These are phyloP conservation scores for Zaprionus vittiger DNA, from an alignment of 1,140 invertebrate genomes.

Conservation along the genomic window DNA sequence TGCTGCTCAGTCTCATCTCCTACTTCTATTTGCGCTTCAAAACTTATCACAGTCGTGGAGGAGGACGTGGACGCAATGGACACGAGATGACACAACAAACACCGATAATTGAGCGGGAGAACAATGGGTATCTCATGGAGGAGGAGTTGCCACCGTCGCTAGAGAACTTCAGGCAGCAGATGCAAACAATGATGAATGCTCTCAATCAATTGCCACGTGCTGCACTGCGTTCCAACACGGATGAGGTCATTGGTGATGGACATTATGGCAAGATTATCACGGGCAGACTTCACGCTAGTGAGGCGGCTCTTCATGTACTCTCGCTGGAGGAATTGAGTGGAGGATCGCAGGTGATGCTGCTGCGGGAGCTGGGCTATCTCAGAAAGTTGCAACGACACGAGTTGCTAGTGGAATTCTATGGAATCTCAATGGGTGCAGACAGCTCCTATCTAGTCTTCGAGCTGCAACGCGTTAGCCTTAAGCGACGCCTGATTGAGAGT, in stretches of 20 bases:
- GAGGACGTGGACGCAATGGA: conserved; percentile 85
- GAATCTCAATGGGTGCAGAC: conserved; percentile 91
- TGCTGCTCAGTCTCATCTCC: conserved; percentile 86
- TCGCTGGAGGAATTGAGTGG: conserved; percentile 86
- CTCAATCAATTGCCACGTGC: conserved; percentile 88
- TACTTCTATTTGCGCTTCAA: conserved; percentile 87
- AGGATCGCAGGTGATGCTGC: conserved; percentile 88
- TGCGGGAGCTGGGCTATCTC: conserved; percentile 90
- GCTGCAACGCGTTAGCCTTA: conserved; percentile 88
- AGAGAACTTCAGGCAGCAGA: conserved; percentile 89
- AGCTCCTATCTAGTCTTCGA: conserved; percentile 90
- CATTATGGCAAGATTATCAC: conserved; percentile 90
- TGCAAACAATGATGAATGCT: conserved; percentile 65
- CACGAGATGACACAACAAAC: conserved; percentile 89
- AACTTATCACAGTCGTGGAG: conserved; percentile 84
- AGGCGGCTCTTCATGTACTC: conserved; percentile 70
- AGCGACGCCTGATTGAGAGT: conserved; percentile 85
- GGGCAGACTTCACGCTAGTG: conserved; percentile 85
- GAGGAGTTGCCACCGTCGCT: conserved; percentile 86
- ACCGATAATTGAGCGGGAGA: conserved; percentile 89
- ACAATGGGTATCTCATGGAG: conserved; percentile 90
- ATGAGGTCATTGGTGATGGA: conserved; percentile 89
- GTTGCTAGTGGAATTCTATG: conserved; percentile 90
- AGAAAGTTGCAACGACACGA: conserved; percentile 89
- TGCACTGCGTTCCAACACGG: conserved; percentile 88